Base-by-base conservation (phyloP, 2,888 invertebrate species). In the Heliothis peltigera region DNA sequence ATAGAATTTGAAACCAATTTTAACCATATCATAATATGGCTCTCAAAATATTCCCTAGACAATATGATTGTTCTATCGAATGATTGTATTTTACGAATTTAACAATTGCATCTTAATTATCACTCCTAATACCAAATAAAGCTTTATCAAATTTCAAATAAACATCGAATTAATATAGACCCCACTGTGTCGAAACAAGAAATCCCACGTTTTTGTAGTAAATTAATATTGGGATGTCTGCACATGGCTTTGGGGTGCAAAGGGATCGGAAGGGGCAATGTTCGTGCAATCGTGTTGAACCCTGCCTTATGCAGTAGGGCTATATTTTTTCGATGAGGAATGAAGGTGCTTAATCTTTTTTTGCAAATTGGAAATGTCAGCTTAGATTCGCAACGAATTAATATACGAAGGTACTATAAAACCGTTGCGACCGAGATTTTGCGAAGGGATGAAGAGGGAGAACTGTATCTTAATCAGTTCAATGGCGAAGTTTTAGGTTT, bases 151-250 rank as follows among this genome's bases (percentile, higher is more conserved):
- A 48, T n/a, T 54, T 56, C 39, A 64, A 53, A 60, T 56, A 52
- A 59, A 42, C n/a, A 47, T 5, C n/a, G 15, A 57, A 61, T 57
- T 61, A 54, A 57, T 42, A 65, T 35, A 17, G 32, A 49, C 47
- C 56, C 55, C 25, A 46, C 28, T 43, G 64, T 64, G 64, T 48
- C 42, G 46, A 60, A 72, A 63, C 65, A 60, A 75, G 63, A 58
- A 72, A 76, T 65, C 48, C 35, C 25, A 43, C 39, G 57, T 48
- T 42, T 69, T 52, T 61, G 48, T 48, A 56, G 42, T 63, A 42
- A 63, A 72, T 68, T 63, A 72, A 63, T 63, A 55, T 47, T 47
- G 52, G 42, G 60, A 51, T 52, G 8, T 72, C 57, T 72, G 73
- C 71, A 66, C 67, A 66, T 2, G 47, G 55, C 25, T 28, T 15